Conservation (phyloP, 2,113 vertebrate species). For the Elanus axillaris region DNA sequence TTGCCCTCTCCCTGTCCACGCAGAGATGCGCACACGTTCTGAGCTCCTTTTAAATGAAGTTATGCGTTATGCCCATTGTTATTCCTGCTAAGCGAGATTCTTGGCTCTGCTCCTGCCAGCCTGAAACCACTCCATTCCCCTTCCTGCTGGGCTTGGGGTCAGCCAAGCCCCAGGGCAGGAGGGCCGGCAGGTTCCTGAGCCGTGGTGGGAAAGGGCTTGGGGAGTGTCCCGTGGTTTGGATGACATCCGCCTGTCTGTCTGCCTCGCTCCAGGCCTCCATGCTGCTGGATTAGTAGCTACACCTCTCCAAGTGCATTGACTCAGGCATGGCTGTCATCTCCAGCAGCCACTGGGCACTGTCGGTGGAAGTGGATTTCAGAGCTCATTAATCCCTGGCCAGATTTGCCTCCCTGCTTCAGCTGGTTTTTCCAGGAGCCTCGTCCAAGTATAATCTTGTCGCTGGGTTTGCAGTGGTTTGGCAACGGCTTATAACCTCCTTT, state of each 20-base stretch:
- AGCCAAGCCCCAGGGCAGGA: background rate
- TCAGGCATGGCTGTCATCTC: background rate
- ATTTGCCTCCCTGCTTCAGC: conserved; percentile 7
- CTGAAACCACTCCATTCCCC: background rate
- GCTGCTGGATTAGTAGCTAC: background rate
- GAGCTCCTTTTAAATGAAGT: background rate
- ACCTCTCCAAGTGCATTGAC: background rate
- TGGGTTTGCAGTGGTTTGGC: conserved; percentile 23
- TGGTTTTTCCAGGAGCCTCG: conserved; percentile 22
- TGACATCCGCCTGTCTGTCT: background rate
- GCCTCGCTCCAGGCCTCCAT: background rate
- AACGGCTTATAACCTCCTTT: background rate
- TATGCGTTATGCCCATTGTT: background rate
- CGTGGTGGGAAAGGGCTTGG: background rate
- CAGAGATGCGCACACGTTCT: rapidly evolving
- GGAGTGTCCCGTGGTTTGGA: background rate
- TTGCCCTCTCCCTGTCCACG: background rate
- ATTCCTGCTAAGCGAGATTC: background rate
- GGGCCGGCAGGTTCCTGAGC: background rate
- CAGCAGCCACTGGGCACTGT: background rate
- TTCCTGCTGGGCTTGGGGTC: background rate
- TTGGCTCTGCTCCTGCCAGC: background rate
- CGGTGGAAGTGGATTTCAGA: conserved; percentile 1
- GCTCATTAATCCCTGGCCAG: conserved; percentile 20
- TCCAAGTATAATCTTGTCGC: background rate